Evolutionary conservation across 2,888 invertebrate species (phyloP).

Genomic region (Tachina grossa): DNA sequence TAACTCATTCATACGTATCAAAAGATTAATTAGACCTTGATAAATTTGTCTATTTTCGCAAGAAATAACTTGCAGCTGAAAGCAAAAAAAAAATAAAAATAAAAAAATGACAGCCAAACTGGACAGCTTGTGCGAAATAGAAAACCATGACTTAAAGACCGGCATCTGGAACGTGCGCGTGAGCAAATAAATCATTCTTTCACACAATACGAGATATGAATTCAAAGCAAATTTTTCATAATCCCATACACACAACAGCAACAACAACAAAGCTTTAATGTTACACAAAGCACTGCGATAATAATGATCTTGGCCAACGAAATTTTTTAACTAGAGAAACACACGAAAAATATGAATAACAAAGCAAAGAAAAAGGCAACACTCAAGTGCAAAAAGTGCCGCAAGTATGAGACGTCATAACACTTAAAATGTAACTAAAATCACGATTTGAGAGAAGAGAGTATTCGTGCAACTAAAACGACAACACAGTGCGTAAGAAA

Average conservation of each 20-base stretch:
- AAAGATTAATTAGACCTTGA: slow-evolving; percentile 75
- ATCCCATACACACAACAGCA: slow-evolving; percentile 67
- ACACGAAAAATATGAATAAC: slow-evolving; percentile 36
- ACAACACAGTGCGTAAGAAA: slow-evolving; percentile 50
- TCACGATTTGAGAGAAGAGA: slow-evolving; percentile 57
- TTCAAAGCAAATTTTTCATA: slow-evolving; percentile 72
- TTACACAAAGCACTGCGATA: slow-evolving; percentile 21
- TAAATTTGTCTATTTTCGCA: slow-evolving; percentile 71
- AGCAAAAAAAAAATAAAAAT: slow-evolving; percentile 74
- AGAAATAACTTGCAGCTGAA: slow-evolving; percentile 44
- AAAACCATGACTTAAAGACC: slow-evolving; percentile 61
- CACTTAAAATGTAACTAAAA: slow-evolving; percentile 64
- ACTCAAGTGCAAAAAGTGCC: slow-evolving; percentile 80
- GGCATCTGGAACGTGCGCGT: slow-evolving; percentile 77
- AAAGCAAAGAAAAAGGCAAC: slow-evolving; percentile 63
- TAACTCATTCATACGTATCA: slow-evolving; percentile 50
- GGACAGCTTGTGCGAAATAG: slow-evolving; percentile 66
- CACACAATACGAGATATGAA: slow-evolving; percentile 66
- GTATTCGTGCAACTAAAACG: slow-evolving; percentile 5
- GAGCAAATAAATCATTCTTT: slow-evolving; percentile 82
- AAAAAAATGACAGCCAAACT: slow-evolving; percentile 72
- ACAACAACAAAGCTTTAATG: slow-evolving; percentile 23
- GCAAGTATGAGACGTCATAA: slow-evolving; percentile 75
- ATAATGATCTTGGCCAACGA: slow-evolving; percentile 58
- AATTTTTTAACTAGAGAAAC: slow-evolving; percentile 8